These are phyloP conservation scores for Montipora capricornis DNA, from an alignment of 64 coral and sea anemone genomes.

Conservation along the genomic window DNA sequence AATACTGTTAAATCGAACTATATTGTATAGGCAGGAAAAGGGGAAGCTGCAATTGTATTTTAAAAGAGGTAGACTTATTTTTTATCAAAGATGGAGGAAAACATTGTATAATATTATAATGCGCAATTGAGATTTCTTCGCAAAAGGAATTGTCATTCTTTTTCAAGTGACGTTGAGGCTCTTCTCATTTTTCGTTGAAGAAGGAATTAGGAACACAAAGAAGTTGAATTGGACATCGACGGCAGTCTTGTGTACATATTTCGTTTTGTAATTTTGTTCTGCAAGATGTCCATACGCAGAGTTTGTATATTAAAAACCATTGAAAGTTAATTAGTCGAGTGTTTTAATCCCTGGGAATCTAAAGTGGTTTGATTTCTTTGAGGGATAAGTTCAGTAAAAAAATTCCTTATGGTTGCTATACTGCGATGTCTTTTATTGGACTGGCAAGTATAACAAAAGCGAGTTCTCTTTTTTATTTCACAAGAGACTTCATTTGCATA, in stretches of 20 bases:
- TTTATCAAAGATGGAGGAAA: conserved; percentile 48
- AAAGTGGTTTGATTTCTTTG: conserved; percentile 39
- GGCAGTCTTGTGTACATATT: not conserved
- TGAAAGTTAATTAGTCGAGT: conserved; percentile 1
- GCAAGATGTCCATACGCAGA: conserved; percentile 15
- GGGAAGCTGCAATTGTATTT: conserved; percentile 88
- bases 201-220: not conserved
- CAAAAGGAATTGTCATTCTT: not conserved
- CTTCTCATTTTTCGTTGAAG: not conserved
- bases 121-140: not conserved
- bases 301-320: conserved; percentile 54
- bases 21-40: conserved; percentile 45
- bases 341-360: not conserved
- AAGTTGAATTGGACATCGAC: not conserved
- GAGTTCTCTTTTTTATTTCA: not conserved
- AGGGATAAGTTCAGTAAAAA: conserved; percentile 34
- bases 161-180: not conserved
- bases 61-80: conserved; percentile 98
- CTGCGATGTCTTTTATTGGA: not conserved
- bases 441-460: conserved; percentile 4
- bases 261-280: conserved; percentile 37
- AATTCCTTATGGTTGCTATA: conserved; percentile 3
- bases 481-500: conserved; percentile 27
- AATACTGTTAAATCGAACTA: conserved; percentile 45
- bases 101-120: conserved; percentile 41